Conservation (phyloP, 2,797 vertebrate genomes). For the Eremophila alpestris region DNA sequence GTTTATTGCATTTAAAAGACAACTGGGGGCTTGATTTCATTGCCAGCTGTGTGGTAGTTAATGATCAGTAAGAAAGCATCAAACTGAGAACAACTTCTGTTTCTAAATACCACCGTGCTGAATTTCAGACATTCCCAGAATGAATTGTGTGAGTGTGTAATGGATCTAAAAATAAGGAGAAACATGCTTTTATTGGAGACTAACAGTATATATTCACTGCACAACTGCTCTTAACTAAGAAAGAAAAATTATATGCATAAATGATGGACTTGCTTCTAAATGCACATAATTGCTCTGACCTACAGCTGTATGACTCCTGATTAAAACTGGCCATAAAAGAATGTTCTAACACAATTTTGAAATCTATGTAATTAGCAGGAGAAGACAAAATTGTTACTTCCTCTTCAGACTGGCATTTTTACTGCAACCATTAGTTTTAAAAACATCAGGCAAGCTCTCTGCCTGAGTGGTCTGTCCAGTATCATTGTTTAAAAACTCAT, state of each 20-base stretch:
- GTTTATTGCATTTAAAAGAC: constrained; percentile 20
- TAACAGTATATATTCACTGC: background rate
- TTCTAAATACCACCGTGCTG: background rate
- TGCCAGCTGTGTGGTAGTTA: constrained; percentile 39
- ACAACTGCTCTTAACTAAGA: background rate
- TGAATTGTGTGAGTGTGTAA: background rate
- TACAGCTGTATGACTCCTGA: background rate
- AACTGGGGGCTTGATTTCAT: constrained; percentile 11
- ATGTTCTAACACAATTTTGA: background rate
- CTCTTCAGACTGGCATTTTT: background rate
- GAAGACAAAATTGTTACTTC: constrained; percentile 22
- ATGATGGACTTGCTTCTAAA: background rate
- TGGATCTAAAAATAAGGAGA: background rate
- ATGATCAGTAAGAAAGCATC: constrained; percentile 31
- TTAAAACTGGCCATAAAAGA: background rate
- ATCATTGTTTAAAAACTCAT: background rate
- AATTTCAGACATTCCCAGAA: background rate
- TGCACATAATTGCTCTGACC: background rate
- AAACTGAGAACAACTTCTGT: constrained; percentile 13
- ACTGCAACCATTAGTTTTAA: background rate
- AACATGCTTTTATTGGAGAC: background rate
- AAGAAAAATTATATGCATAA: background rate
- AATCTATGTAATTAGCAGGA: background rate
- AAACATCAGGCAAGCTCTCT: background rate
- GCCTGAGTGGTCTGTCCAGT: background rate